Base-by-base conservation (phyloP, 2,113 vertebrate genomes). In the Sphaerodactylus townsendi region DNA sequence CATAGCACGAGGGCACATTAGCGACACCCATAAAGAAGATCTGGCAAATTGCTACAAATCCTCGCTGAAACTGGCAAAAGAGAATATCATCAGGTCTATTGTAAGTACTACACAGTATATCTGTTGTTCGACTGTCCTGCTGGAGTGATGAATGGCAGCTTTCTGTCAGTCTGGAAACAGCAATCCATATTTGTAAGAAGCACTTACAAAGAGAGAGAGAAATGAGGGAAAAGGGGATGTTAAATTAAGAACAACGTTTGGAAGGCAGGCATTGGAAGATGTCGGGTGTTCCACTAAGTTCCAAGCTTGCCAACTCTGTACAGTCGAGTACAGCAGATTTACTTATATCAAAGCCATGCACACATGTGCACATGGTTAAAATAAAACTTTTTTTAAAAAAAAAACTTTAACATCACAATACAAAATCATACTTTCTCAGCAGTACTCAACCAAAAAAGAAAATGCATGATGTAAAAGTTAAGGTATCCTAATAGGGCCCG, bases 11-110 rank as follows among this genome's bases (percentile, higher is more conserved):
- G 98, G 98, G 78, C 96, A 98, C 79, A 95, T 99, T 89, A 97
- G 96, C 0, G 93, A 96, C 8, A 91, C 92, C 70, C 98, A 99
- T 95, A 98, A 94, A 94, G 97, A 96, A 81, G 98, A 98, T 93
- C 96, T 99, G 91, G 97, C 96, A 79, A 97, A 95, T 82, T 99
- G 99, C 96, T 99, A 99, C 93, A 96, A 98, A 93, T 97, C 96
- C 85, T 98, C 98, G 82, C 96, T 99, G 91, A 95, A 96, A 88
- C 96, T 99, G 96, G 93, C 97, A 91, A 97, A 98, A 95, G 97
- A 98, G 77, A 92, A 98, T 82, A 96, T 96, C 81, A 93, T 99
- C 96, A 96, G 94, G 93, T 98, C 97, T 86, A 97, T 99, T 85
- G 99, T 99, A 95, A 99, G 99, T 99, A 89, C 10, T n/a, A 1